Percentiles rank a stretch among this genome's conserved stretches.
These are phyloP conservation scores for Rhodeus uyekii DNA, from an alignment of 2,797 vertebrate species.

Conservation along the genomic window DNA sequence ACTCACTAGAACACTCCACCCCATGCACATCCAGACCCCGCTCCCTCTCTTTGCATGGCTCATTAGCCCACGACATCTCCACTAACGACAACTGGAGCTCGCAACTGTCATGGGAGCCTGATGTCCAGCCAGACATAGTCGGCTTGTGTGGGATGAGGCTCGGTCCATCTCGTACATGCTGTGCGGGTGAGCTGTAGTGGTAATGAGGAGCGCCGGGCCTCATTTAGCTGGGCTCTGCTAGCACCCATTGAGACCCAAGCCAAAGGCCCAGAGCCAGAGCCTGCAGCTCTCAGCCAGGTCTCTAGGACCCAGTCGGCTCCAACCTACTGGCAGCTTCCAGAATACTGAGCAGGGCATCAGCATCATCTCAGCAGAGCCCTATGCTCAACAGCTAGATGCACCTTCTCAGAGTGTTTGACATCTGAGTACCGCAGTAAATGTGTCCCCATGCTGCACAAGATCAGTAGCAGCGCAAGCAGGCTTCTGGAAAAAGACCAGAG, in stretches of 20 bases:
- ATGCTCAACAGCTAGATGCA: slow-evolving; percentile 4
- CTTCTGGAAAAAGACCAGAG: slow-evolving; percentile 14
- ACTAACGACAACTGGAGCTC: slow-evolving; percentile 51
- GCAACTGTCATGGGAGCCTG: slow-evolving; percentile 22
- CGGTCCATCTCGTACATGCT: neutral
- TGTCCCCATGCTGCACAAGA: slow-evolving; percentile 12
- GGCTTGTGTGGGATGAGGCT: slow-evolving; percentile 21
- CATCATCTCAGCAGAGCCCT: slow-evolving; percentile 9
- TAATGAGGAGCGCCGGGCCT: slow-evolving; percentile 81
- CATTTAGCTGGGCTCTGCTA: slow-evolving; percentile 74
- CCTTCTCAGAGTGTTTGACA: neutral
- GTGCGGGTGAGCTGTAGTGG: slow-evolving; percentile 26
- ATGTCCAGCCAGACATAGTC: slow-evolving; percentile 49
- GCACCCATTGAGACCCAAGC: slow-evolving; percentile 64
- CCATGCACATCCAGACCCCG: neutral
- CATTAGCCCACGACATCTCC: slow-evolving; percentile 55
- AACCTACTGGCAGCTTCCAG: slow-evolving; percentile 37
- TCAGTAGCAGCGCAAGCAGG: neutral
- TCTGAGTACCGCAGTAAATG: neutral
- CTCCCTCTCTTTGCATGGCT: slow-evolving; percentile 41
- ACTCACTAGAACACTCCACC: slow-evolving; percentile 2
- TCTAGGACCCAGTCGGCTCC: slow-evolving; percentile 40
- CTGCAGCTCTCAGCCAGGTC: slow-evolving; percentile 44
- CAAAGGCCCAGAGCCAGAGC: slow-evolving; percentile 48
- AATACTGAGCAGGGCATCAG: slow-evolving; percentile 44